Evolutionary conservation across 2,888 invertebrate species (phyloP), one percentile per base, ranked within the genome.

Genomic region (Microctonus hyperodae): DNA sequence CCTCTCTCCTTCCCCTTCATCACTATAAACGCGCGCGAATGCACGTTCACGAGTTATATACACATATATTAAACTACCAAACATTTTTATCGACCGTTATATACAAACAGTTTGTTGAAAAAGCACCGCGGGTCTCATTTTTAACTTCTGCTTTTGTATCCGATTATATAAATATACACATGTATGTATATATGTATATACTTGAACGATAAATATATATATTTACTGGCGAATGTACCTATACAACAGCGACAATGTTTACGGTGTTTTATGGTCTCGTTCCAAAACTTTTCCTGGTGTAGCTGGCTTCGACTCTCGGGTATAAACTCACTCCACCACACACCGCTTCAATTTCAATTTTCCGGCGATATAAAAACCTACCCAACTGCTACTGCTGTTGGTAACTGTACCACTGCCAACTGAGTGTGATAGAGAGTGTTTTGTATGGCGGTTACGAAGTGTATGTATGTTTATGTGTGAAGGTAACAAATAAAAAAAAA

Each of bases 321-420:
- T 59, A 63, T 64, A 16, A 67, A 50, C 68, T 60, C 60, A 55
- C 40, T 69, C 60, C 61, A 60, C 70, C 70, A 73, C 69, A 69
- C 70, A 72, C 69, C 73, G 71, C 72, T 74, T 74, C 73, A 74
- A 76, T 78, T 79, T 77, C 78, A 79, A 79, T 79, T 79, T 78
- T 75, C 74, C 76, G 73, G 71, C 71, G 75, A 77, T 76, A 77
- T 77, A 79, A 77, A 78, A 75, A 75, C 77, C 73, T 73, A 75
- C 50, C 61, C 64, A 55, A 68, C 68, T 65, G 63, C 69, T 71
- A 64, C 16, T 44, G 67, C 59, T 50, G 69, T 68, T n/a, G n/a
- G n/a, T n/a, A n/a, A 65, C 69, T 57, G 50, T 51, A 37, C 57
- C 31, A 48, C 33, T 51, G 59, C 40, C 59, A 55, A 65, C 16